Conservation (phyloP, 1,140 invertebrate species). For the Drosophila lacteicornis region DNA sequence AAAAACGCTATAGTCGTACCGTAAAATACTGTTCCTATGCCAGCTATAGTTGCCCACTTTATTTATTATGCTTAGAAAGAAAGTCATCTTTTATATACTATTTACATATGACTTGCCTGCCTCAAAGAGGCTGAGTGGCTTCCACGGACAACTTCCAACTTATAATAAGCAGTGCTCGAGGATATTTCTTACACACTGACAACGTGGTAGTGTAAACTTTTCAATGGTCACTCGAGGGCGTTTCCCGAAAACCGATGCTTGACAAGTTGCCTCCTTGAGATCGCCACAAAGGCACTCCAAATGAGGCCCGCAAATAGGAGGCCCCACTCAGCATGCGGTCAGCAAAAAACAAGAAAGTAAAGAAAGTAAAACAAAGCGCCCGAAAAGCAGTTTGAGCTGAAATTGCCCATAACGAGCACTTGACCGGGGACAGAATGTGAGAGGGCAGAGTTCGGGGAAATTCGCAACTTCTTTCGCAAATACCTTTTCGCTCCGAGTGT, state of each 20-base stretch:
- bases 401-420: conserved; percentile 80
- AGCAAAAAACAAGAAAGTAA: conserved; percentile 57
- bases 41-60: not conserved
- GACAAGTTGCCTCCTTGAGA: conserved; percentile 54
- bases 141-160: conserved; percentile 5
- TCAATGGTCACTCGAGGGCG: conserved; percentile 66
- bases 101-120: conserved; percentile 1
- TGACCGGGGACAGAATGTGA: conserved; percentile 68
- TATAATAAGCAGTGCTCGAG: conserved; percentile 28
- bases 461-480: conserved; percentile 45
- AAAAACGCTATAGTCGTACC: no score
- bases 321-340: conserved; percentile 54
- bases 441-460: conserved; percentile 57
- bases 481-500: conserved; percentile 57
- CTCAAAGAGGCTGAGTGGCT: conserved; percentile 9
- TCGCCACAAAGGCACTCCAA: conserved; percentile 62
- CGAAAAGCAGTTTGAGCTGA: conserved; percentile 56
- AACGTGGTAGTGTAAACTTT: conserved; percentile 46
- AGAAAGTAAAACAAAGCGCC: conserved; percentile 35
- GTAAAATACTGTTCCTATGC: not conserved
- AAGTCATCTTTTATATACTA: no score
- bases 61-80: not conserved
- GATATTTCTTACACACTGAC: conserved; percentile 49
- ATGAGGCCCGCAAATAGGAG: conserved; percentile 40
- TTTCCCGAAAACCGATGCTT: conserved; percentile 57